Evolutionary conservation across 2,113 vertebrate species (phyloP), one percentile per base, ranked within the genome.

Genomic region (Aramus guarauna): DNA sequence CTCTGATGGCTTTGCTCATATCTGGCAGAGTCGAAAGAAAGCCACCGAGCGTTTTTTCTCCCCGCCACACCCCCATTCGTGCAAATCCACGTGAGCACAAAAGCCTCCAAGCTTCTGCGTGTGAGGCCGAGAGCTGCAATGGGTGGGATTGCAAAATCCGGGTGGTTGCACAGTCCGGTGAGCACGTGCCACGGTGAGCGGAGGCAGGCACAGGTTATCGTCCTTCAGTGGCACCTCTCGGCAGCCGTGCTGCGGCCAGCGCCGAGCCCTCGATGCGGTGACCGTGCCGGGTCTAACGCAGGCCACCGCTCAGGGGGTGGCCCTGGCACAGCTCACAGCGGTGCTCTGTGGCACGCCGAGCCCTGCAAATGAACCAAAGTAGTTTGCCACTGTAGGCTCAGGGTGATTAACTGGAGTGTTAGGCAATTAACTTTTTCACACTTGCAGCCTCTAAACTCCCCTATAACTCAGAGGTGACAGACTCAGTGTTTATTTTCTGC

Each of bases 401-500:
- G 62, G 27, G 92, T 89, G 76, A 96, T 97, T 90, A 94, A 90
- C 34, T 6, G 69, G 56, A 62, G 67, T 96, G 96, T 72, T 47
- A 85, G 76, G 39, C 93, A 53, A 93, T 97, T 97, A 90, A 90
- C 92, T 84, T 93, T 5, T 64, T 95, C 96, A 89, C 97, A 93
- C 96, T 80, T 24, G 82, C 90, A 37, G 90, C 88, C 92, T 87
- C 94, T 64, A 20, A 80, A 63, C 47, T 77, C 64, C 36, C 62
- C 66, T 66, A 8, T 91, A 80, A 92, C 87, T 88, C 96, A 81
- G 56, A 78, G 88, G 94, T 6, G 85, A 94, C 91, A 96, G 96
- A 92, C 59, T 21, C 30, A 1, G 66, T 88, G 94, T 83, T 94
- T 80, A 85, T 97, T 92, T 64, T 83, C 50, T 48, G 86, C 86